Percentiles rank a stretch among this genome's conserved stretches.
Conservation (phyloP, 2,888 invertebrate species). For the Euzetes globulus region DNA sequence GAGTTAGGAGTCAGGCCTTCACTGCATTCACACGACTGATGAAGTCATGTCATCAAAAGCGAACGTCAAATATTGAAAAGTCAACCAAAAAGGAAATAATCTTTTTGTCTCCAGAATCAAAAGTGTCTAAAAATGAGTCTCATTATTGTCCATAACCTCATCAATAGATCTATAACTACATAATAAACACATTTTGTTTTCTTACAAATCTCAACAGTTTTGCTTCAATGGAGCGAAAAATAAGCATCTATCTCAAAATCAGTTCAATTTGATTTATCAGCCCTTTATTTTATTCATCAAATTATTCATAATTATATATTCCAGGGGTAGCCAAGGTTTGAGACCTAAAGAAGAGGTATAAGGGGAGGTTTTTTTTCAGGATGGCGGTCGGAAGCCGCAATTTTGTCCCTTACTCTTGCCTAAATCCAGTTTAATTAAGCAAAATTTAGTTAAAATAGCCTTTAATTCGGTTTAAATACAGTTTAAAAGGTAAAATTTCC, state of each 20-base stretch:
- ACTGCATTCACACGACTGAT: background rate
- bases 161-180: background rate
- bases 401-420: no score
- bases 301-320: no score
- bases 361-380: no score
- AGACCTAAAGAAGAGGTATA: no score
- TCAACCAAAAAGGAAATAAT: conserved; percentile 12
- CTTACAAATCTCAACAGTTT: background rate
- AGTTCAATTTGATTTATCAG: no score
- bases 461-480: no score
- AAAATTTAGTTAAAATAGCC: no score
- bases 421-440: no score
- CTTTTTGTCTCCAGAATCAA: conserved; percentile 7
- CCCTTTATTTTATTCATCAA: no score
- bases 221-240: background rate
- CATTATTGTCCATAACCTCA: background rate
- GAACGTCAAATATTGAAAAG: conserved; percentile 19
- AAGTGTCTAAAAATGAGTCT: conserved; percentile 9
- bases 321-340: no score
- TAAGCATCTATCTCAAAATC: background rate
- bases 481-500: no score
- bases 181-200: conserved; percentile 5
- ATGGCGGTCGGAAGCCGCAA: no score
- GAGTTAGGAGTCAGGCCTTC: background rate
- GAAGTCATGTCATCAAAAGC: conserved; percentile 24